Percentiles rank a stretch among this genome's conserved stretches.
phyloP scores from a whole-genome alignment of 64 coral and sea anemone species.

The Exaiptasia diaphana region DNA sequence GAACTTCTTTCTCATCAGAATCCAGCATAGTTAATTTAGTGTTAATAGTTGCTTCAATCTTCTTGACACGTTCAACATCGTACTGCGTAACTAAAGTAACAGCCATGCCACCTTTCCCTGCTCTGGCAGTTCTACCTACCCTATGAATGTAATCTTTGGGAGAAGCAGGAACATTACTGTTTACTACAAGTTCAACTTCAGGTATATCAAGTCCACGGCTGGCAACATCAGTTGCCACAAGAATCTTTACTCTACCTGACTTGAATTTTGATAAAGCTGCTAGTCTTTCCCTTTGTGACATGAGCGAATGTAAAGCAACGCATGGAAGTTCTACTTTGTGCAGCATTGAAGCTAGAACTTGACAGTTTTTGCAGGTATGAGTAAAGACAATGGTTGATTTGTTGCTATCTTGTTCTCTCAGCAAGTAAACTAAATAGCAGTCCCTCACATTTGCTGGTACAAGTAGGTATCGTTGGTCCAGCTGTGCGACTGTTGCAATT shows the following conservation, averaged over 20 bases:
- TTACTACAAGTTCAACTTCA: slow-evolving; percentile 90
- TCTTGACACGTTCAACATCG: slow-evolving; percentile 71
- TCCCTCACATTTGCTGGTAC: slow-evolving; percentile 75
- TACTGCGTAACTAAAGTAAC: slow-evolving; percentile 91
- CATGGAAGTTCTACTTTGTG: slow-evolving; percentile 79
- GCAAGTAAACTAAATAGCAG: slow-evolving; percentile 75
- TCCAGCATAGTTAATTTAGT: slow-evolving; percentile 75
- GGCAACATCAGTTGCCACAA: slow-evolving; percentile 95
- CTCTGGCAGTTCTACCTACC: slow-evolving; percentile 87
- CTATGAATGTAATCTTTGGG: slow-evolving; percentile 96
- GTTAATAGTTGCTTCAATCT: slow-evolving; percentile 71
- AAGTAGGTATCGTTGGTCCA: slow-evolving; percentile 80
- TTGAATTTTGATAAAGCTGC: slow-evolving; percentile 88
- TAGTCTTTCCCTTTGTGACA: slow-evolving; percentile 76
- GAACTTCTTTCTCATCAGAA: slow-evolving; percentile 76
- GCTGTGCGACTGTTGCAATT: slow-evolving; percentile 77
- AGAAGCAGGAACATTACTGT: slow-evolving; percentile 84
- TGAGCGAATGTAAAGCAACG: slow-evolving; percentile 83
- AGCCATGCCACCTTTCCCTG: slow-evolving; percentile 81
- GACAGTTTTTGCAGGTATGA: slow-evolving; percentile 87
- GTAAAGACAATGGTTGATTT: slow-evolving; percentile 94
- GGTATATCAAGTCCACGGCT: slow-evolving; percentile 93
- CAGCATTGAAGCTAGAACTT: slow-evolving; percentile 80
- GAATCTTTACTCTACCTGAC: slow-evolving; percentile 81
- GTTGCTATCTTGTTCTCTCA: slow-evolving; percentile 64